phyloP scores from a whole-genome alignment of 2,113 vertebrate species.

The Grammomys dolichurus region DNA sequence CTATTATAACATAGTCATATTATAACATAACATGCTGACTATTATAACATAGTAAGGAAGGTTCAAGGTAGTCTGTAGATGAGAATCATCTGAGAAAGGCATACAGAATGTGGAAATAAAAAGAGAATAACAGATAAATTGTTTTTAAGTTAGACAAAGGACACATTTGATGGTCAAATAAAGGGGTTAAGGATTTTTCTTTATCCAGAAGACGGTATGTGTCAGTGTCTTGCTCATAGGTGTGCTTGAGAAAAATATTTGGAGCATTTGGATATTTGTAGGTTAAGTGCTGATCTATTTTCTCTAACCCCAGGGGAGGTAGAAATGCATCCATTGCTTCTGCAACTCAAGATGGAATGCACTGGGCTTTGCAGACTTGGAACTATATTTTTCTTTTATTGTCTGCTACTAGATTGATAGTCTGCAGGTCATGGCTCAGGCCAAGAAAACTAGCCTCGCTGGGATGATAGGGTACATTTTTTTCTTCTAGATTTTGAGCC shows the following conservation, averaged over 20 bases:
- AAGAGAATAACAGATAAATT: not conserved
- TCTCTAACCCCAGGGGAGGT: constrained; percentile 14
- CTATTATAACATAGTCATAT: not conserved
- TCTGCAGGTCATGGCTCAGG: constrained; percentile 50
- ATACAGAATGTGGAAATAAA: not conserved
- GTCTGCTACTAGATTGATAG: constrained; percentile 61
- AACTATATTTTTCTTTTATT: constrained; percentile 74
- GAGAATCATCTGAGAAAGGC: not conserved
- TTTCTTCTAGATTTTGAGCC: constrained; percentile 61
- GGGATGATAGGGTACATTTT: constrained; percentile 33
- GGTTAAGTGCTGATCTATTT: constrained; percentile 69
- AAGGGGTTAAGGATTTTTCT: constrained; percentile 28
- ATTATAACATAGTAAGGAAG: not conserved
- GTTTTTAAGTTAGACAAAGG: not conserved
- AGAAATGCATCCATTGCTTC: constrained; percentile 55
- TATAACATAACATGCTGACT: not conserved
- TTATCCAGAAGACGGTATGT: not conserved
- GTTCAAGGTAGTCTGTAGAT: not conserved
- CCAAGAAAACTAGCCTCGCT: constrained; percentile 7
- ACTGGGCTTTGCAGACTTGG: constrained; percentile 59
- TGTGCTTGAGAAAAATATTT: constrained; percentile 43
- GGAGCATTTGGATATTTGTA: not conserved
- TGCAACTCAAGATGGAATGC: constrained; percentile 47
- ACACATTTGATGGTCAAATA: constrained; percentile 21
- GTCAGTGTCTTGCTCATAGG: constrained; percentile 9